Percentiles rank a stretch among this genome's conserved stretches.
Conservation (phyloP, 2,113 vertebrate species). For the Turdus rufiventris region DNA sequence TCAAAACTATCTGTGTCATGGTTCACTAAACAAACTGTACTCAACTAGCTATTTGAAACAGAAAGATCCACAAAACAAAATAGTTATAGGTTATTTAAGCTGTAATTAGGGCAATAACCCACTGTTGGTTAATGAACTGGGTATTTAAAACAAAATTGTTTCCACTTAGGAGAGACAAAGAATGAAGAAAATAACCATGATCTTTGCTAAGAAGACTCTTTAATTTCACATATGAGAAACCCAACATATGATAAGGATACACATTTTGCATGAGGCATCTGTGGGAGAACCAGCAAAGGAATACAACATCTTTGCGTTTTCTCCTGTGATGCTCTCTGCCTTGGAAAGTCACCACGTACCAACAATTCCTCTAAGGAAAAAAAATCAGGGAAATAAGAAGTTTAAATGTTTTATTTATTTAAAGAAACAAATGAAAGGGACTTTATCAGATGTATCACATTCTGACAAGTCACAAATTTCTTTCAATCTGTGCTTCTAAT, state of each 20-base stretch:
- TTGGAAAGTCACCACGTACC: background rate
- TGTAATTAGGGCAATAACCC: background rate
- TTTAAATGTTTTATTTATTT: background rate
- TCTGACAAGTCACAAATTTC: background rate
- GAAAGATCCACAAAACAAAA: background rate
- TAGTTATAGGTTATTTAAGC: background rate
- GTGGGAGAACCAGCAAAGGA: background rate
- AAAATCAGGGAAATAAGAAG: rapidly evolving
- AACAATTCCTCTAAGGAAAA: background rate
- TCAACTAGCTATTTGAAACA: background rate
- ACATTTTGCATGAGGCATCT: background rate
- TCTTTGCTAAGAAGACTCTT: background rate
- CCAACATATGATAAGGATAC: background rate
- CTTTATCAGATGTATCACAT: background rate
- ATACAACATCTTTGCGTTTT: background rate
- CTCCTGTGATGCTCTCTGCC: background rate
- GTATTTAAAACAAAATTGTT: background rate
- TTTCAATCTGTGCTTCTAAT: background rate
- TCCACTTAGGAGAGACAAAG: background rate
- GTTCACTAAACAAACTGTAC: background rate
- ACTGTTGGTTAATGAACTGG: background rate
- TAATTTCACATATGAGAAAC: background rate
- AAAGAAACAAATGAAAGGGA: background rate
- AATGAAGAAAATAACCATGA: background rate
- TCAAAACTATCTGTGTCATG: background rate